phyloP scores from a whole-genome alignment of 2,113 vertebrate species.

The Lophius piscatorius region DNA sequence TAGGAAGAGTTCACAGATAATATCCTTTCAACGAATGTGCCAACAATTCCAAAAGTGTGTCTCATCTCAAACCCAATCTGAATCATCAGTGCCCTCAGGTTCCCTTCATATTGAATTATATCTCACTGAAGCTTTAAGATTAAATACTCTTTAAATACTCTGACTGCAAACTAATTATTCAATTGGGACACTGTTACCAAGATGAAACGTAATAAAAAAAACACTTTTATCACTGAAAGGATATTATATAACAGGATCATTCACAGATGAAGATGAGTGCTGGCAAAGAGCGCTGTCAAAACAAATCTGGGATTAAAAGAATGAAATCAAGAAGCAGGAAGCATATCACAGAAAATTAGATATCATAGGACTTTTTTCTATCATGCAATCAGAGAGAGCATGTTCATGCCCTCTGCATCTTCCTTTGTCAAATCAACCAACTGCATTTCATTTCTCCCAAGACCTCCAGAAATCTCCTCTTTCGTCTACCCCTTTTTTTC shows the following conservation, averaged over 20 bases:
- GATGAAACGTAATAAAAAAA: slow-evolving; percentile 38
- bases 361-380: not conserved
- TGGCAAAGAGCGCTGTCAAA: not conserved
- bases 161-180: slow-evolving; percentile 69
- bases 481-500: no score
- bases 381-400: no score
- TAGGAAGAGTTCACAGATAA: slow-evolving; percentile 54
- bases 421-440: no score
- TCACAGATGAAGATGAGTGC: slow-evolving; percentile 5
- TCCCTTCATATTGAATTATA: slow-evolving; percentile 79
- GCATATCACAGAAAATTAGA: not conserved
- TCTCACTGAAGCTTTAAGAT: slow-evolving; percentile 78
- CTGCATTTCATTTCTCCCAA: no score
- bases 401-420: no score
- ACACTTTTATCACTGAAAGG: slow-evolving; percentile 19
- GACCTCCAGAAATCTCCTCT: no score
- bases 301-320: slow-evolving; percentile 9
- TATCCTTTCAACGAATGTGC: slow-evolving; percentile 42
- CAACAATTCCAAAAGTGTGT: slow-evolving; percentile 46
- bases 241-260: slow-evolving; percentile 13
- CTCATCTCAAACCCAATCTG: slow-evolving; percentile 65
- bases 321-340: slow-evolving; percentile 9
- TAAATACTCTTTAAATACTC: slow-evolving; percentile 74
- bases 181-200: slow-evolving; percentile 35
- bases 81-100: slow-evolving; percentile 72